Evolutionary conservation across 2,113 vertebrate genomes (phyloP).

Genomic region (Merops nubicus): DNA sequence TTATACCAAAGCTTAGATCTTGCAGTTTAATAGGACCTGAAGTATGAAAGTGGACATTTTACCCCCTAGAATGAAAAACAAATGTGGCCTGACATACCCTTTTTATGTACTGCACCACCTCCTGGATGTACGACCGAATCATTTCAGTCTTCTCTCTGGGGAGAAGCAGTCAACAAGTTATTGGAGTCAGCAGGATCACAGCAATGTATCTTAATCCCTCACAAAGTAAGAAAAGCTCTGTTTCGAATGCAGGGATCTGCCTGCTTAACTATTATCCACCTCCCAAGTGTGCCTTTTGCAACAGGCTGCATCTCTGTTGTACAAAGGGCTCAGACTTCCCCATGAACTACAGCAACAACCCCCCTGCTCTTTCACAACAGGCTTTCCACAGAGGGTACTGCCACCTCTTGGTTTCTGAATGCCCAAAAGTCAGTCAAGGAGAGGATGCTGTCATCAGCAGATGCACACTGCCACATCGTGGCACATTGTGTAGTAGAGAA

Average conservation of each 20-base stretch:
- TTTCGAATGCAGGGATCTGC: background rate
- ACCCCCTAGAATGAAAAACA: background rate
- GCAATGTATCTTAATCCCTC: accelerated
- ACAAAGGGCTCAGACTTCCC: background rate
- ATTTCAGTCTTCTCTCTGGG: conserved; percentile 95
- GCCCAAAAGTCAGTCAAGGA: background rate
- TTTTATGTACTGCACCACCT: conserved; percentile 96
- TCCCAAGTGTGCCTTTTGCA: accelerated
- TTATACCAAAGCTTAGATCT: background rate
- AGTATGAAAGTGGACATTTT: background rate
- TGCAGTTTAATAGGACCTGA: background rate
- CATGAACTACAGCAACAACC: accelerated
- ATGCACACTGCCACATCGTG: conserved; percentile 31
- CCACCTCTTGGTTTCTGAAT: background rate
- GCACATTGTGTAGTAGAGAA: background rate
- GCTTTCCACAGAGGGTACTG: background rate
- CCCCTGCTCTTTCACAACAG: background rate
- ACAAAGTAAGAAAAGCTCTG: background rate
- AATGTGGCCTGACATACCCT: conserved; percentile 78
- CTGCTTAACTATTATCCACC: too few relatives aligned
- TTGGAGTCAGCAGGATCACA: accelerated
- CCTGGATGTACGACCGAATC: conserved; percentile 94
- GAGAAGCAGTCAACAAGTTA: background rate
- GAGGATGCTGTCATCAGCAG: background rate
- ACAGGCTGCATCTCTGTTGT: background rate